Evolutionary conservation across 2,797 vertebrate genomes (phyloP), one percentile per base, ranked within the genome.

Genomic region (Limnodromus scolopaceus): DNA sequence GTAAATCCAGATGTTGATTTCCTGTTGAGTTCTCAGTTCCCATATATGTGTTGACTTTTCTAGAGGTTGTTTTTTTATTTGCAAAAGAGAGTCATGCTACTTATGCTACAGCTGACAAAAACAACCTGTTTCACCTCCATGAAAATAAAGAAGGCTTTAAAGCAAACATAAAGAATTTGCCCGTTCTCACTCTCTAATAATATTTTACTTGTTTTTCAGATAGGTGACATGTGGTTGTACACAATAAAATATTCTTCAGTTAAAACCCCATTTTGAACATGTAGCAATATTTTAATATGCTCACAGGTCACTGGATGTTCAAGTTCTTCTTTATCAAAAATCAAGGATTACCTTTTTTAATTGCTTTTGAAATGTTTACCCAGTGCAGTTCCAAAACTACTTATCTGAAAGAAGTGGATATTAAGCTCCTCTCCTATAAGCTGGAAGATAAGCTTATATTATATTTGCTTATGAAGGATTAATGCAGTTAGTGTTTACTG

Each of bases 361-460:
- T 93, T 82, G 55, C 86, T 93, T 94, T 89, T 94, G 89, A 94
- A 94, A 78, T 70, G 60, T 64, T 92, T 96, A 87, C 19, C 30
- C n/a, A 43, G 22, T 69, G 57, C 27, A 18, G 28, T 77, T 84
- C 65, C 24, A 72, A 61, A 95, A 81, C 38, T 87, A 70, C 74
- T 95, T 94, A 84, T 93, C 84, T 92, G 45, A 82, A 91, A 84
- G 77, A 90, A 92, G 25, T 43, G 82, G 24, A 85, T 95, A 90
- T 82, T 89, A 96, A 96, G 77, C 84, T 95, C 18, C 30, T 92
- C 36, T 79, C 10, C 58, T 69, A 63, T 78, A 84, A 77, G 63
- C 90, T 94, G 82, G n/a, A 86, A 90, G 85, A 96, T 86, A 89
- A 92, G 84, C 76, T 93, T 79, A 61, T 75, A 93, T 89, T 79